These are phyloP conservation scores for Platorchestia sp. DNA, from an alignment of 1,140 invertebrate species.

Conservation along the genomic window DNA sequence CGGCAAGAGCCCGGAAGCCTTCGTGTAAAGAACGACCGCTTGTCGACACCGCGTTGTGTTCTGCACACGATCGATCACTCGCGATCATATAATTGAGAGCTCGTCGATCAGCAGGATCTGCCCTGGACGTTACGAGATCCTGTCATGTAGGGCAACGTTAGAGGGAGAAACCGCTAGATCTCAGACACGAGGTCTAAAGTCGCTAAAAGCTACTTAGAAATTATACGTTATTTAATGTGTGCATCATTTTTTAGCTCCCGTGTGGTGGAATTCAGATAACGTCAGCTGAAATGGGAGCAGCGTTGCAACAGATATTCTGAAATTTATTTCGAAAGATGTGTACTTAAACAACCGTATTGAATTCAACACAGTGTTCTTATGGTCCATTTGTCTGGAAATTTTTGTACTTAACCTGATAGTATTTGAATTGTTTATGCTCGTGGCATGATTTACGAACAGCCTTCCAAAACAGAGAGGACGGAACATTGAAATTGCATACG, in stretches of 20 bases:
- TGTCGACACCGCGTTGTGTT: background rate
- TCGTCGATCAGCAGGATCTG: background rate
- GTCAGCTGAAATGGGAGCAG: background rate
- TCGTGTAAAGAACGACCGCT: background rate
- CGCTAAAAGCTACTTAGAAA: background rate
- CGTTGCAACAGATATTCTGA: background rate
- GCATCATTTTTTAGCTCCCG: background rate
- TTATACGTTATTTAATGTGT: background rate
- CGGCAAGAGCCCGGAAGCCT: background rate
- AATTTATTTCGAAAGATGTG: background rate
- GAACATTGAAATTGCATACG: background rate
- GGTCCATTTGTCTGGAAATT: background rate
- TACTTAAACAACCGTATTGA: background rate
- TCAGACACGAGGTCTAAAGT: background rate
- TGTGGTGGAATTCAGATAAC: background rate
- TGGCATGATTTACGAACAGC: background rate
- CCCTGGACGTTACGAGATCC: background rate
- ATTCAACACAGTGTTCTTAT: background rate
- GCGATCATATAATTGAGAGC: background rate
- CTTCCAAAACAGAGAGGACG: background rate
- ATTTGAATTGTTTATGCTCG: background rate
- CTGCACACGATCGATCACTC: background rate
- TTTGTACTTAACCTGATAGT: background rate
- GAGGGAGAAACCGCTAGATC: background rate
- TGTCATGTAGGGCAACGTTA: background rate